phyloP scores from a whole-genome alignment of 1,140 invertebrate genomes.

The Pseudomyrmex flavicornis region DNA sequence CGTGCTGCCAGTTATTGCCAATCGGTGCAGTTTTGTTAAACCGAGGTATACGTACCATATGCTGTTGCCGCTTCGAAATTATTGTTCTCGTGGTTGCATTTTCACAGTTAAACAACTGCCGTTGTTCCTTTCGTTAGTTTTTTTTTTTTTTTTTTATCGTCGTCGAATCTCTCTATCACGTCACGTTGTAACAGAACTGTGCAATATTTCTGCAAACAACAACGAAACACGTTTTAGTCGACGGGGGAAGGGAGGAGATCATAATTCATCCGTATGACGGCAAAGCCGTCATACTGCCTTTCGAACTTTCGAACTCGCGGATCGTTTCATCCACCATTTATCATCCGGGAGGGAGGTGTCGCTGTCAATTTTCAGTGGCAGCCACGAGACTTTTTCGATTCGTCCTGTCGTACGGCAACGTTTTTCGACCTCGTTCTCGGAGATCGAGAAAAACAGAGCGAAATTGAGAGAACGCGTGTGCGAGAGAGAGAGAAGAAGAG shows the following conservation, averaged over 20 bases:
- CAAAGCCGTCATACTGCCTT: constrained; percentile 24
- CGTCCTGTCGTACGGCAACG: constrained; percentile 39
- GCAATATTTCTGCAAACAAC: constrained; percentile 47
- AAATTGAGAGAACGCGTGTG: too few species aligned
- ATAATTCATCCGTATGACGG: constrained; percentile 50
- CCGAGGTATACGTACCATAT: too few species aligned
- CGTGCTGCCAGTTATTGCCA: neutral
- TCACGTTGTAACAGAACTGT: constrained; percentile 36
- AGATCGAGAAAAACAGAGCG: constrained; percentile 28
- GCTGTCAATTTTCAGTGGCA: constrained; percentile 58
- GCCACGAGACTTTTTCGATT: constrained; percentile 54
- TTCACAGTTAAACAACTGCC: neutral
- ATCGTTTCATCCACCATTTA: constrained; percentile 55
- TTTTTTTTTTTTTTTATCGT: too few species aligned
- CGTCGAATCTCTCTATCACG: constrained; percentile 1
- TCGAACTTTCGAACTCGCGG: constrained; percentile 42
- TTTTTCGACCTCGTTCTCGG: constrained; percentile 45
- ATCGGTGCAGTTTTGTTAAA: neutral
- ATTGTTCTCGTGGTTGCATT: neutral
- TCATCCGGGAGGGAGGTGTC: constrained; percentile 40
- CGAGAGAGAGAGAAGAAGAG: constrained; percentile 16
- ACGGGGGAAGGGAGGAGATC: too few species aligned
- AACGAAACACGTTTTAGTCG: constrained; percentile 12
- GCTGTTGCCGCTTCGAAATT: neutral
- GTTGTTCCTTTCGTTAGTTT: neutral